Base-by-base conservation (phyloP, 2,797 vertebrate species). In the Tenualosa thibaudeaui region DNA sequence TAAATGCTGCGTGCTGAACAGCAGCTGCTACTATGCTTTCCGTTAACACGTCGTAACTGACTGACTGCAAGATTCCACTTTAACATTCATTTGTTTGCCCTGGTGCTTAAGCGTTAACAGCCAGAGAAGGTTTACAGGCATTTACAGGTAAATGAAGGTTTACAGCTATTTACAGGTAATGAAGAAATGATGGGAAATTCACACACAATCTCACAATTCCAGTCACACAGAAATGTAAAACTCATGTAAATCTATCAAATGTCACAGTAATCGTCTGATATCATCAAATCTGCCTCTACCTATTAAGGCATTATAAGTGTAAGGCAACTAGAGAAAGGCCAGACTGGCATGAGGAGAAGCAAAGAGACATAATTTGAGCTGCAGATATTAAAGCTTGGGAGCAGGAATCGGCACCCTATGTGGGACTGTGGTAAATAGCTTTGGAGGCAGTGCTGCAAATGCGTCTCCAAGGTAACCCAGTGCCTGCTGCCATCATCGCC, bases 381-480 rank as follows among this genome's bases (percentile, higher is more conserved):
- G 53, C 1, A 6, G 50, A 82, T 15, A 26, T 17, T 13, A 83
- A 75, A 81, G 83, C 68, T 78, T 43, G 4, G 5, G 53, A 54
- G 49, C 4, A 78, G 81, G 19, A 53, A 26, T 43, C 51, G 5
- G 8, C 0, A 58, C 65, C 56, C 83, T 49, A 53, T 13, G 85
- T 84, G 82, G 81, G 83, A 85, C 54, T 68, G 84, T 78, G 10
- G 43, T 49, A 83, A 83, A 71, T 50, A 75, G 81, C 49, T 85
- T 65, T 53, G 40, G 4, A 31, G 53, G 51, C 50, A 85, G 82
- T 82, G 31, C 81, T 81, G 83, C 54, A 85, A 84, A 83, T 62
- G 82, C 68, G 86, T 88, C 82, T 84, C 83, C 85, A 85, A 54
- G 85, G 88, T 86, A 89, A 88, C 84, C 50, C n/a, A 82, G 58